Evolutionary conservation across 2,888 invertebrate genomes (phyloP).

Genomic region (Rosalia funebris): DNA sequence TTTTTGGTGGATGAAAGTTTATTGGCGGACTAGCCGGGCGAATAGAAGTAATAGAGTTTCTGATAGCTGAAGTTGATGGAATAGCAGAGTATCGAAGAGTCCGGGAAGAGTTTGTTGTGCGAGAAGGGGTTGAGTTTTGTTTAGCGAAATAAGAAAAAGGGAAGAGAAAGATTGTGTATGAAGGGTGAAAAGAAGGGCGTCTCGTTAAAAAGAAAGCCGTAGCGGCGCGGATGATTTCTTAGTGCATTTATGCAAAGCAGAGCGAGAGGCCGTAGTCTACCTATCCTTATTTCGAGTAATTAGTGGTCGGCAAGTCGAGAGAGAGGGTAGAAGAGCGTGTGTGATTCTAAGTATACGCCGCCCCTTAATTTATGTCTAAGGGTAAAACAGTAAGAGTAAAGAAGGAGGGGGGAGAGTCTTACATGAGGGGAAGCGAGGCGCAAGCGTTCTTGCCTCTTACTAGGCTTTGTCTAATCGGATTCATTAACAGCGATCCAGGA

Average conservation of each 20-base stretch:
- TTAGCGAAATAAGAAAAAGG: slow-evolving; percentile 54
- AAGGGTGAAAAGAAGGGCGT: slow-evolving; percentile 57
- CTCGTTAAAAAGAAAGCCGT: slow-evolving; percentile 55
- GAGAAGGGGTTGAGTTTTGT: slow-evolving; percentile 45
- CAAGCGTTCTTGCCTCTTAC: slow-evolving; percentile 64
- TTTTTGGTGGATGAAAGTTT: neutral
- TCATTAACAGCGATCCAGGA: slow-evolving; percentile 70
- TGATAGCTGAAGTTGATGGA: no score
- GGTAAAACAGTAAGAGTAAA: slow-evolving; percentile 65
- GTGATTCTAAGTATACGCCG: slow-evolving; percentile 65
- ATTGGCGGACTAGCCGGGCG: slow-evolving; percentile 5
- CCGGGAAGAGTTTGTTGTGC: slow-evolving; percentile 5
- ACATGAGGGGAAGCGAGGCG: slow-evolving; percentile 59
- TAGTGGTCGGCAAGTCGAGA: slow-evolving; percentile 63
- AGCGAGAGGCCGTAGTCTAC: slow-evolving; percentile 49
- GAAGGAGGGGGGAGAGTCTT: slow-evolving; percentile 56
- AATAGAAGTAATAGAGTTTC: no score
- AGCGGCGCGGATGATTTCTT: slow-evolving; percentile 56
- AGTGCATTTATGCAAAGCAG: slow-evolving; percentile 64
- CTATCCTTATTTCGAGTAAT: slow-evolving; percentile 61
- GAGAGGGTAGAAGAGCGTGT: slow-evolving; percentile 61
- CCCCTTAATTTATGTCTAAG: slow-evolving; percentile 66
- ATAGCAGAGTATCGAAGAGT: neutral
- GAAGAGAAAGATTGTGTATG: slow-evolving; percentile 50
- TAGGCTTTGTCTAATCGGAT: slow-evolving; percentile 69